Conservation (phyloP, 2,888 invertebrate genomes). For the Scrobipalpa atriplicella region DNA sequence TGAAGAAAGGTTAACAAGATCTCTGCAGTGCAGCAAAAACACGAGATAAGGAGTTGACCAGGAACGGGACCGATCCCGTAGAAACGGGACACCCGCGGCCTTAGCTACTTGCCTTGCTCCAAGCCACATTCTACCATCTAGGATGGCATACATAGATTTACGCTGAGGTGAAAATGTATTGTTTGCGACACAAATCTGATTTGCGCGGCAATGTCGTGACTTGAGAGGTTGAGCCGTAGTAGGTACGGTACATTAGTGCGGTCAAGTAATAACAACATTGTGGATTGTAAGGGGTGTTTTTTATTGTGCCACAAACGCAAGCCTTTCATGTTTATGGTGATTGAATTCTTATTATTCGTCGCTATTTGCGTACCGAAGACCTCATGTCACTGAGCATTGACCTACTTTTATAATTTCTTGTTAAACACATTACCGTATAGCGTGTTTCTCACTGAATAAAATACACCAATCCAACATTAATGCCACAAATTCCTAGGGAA, state of each 20-base stretch:
- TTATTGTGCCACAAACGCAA: slow-evolving; percentile 21
- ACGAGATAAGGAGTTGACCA: neutral
- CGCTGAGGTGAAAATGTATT: slow-evolving; percentile 11
- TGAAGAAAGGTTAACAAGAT: neutral
- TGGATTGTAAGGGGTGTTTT: slow-evolving; percentile 8
- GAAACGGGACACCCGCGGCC: neutral
- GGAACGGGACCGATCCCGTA: slow-evolving; percentile 22
- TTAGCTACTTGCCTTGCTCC: neutral
- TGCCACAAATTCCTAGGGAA: slow-evolving; percentile 10
- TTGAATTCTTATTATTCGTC: slow-evolving; percentile 18
- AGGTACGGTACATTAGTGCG: slow-evolving; percentile 13
- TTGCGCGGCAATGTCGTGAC: slow-evolving; percentile 11
- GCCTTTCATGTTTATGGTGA: slow-evolving; percentile 22
- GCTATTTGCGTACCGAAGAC: slow-evolving; percentile 3
- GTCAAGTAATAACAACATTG: slow-evolving; percentile 19
- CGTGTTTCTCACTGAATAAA: neutral
- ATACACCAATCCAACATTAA: neutral
- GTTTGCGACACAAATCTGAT: slow-evolving; percentile 7
- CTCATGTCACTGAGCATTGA: neutral
- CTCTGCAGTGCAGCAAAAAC: neutral
- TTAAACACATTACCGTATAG: slow-evolving; percentile 3
- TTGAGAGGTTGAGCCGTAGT: slow-evolving; percentile 3
- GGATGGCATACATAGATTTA: slow-evolving; percentile 18
- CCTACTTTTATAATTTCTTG: slow-evolving; percentile 11
- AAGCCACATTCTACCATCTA: slow-evolving; percentile 8